Percentiles rank a stretch among this genome's conserved stretches.
Conservation (phyloP, 2,113 vertebrate genomes). For the Elgaria multicarinata region DNA sequence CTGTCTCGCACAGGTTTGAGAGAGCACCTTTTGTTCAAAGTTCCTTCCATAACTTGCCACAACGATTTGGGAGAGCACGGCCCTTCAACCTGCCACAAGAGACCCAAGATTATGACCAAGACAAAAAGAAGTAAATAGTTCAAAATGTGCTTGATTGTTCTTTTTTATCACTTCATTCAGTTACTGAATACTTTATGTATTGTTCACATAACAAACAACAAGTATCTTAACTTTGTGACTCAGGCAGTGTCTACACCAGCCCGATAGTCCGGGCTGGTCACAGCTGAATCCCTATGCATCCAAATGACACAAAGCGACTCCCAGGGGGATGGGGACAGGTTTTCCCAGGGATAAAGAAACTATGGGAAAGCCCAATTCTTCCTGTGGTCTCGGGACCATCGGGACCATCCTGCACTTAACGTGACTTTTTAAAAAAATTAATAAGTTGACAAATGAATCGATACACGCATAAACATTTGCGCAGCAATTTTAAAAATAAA, state of each 20-base stretch:
- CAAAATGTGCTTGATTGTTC: not conserved
- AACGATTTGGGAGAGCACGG: slow-evolving; percentile 64
- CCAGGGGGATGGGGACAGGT: too few relatives aligned
- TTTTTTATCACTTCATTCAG: not conserved
- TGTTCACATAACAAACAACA: not conserved
- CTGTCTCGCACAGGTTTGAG: slow-evolving; percentile 69
- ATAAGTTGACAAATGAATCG: not conserved
- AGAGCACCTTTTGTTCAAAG: slow-evolving; percentile 61
- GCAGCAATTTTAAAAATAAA: not conserved
- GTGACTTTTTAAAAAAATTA: not conserved
- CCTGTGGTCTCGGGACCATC: too few relatives aligned
- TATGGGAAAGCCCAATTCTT: too few relatives aligned
- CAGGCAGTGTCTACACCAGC: too few relatives aligned
- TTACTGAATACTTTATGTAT: not conserved
- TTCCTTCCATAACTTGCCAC: slow-evolving; percentile 61
- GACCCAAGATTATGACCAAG: slow-evolving; percentile 50
- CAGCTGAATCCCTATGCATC: too few relatives aligned
- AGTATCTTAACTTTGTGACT: not conserved
- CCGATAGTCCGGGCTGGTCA: too few relatives aligned
- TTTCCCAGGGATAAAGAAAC: too few relatives aligned
- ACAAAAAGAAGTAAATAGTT: slow-evolving; percentile 51
- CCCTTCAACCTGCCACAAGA: slow-evolving; percentile 47
- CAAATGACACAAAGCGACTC: too few relatives aligned
- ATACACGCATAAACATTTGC: not conserved
- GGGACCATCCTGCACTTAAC: too few relatives aligned